Evolutionary conservation across 1,140 invertebrate genomes (phyloP), one percentile per base, ranked within the genome.

Genomic region (Amyelois transitella): DNA sequence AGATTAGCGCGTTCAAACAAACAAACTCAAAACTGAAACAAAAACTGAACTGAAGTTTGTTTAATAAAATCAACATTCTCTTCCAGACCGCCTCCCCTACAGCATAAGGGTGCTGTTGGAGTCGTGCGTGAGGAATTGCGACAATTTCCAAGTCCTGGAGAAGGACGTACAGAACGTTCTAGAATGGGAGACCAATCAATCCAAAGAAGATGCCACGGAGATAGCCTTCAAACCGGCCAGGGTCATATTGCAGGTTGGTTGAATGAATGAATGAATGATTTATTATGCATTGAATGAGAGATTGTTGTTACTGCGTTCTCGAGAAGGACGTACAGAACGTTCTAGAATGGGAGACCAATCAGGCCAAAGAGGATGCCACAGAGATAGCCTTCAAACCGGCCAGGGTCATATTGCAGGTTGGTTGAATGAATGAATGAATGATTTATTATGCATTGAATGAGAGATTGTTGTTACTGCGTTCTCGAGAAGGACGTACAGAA

Each of bases 301-400:
- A n/a, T n/a, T n/a, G n/a, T n/a, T n/a, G n/a, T n/a, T n/a, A n/a
- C n/a, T n/a, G n/a, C n/a, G 92, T 96, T 5, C 91, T 92, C 32
- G 91, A 95, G 77, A 89, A 91, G 50, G 98, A 99, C 91, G 97
- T 99, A 0, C 87, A 95, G 57, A 97, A 94, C 64, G 95, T 99
- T 43, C 86, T 99, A n/a, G 90, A 96, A 62, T 99, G 98, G 98
- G 92, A 96, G 83, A 75, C 88, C 38, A 93, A 94, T 79, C 94
- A 97, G 86, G 78, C 88, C 6, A n/a, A n/a, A n/a, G 76, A 90
- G 66, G 91, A 89, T 18, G 94, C 92, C 47, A 93, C 96, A 12
- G 98, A 99, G 90, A 94, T 99, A 24, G 94, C 97, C 0, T 99
- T 99, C 79, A 97, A 96, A 88, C 98, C 98, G 1, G 95, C 97